These are phyloP conservation scores for Isaurus tuberculatus DNA, from an alignment of 92 coral and sea anemone genomes.

Conservation along the genomic window DNA sequence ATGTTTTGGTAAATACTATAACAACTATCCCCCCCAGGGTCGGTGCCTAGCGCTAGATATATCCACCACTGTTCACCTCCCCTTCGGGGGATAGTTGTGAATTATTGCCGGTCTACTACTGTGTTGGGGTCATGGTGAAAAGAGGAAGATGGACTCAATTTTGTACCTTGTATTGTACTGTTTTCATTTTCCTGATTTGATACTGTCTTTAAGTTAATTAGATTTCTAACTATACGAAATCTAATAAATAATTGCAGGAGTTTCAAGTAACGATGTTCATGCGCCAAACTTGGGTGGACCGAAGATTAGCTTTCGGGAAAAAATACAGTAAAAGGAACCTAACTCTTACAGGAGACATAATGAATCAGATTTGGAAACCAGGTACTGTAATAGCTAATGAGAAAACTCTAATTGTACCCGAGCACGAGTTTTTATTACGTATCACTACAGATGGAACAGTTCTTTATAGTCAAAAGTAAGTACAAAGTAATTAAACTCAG, in stretches of 20 bases:
- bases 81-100: too few relatives aligned
- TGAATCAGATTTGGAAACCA: constrained; percentile 91
- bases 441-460: constrained; percentile 69
- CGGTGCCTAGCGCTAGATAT: too few relatives aligned
- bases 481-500: neutral
- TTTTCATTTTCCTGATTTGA: too few relatives aligned
- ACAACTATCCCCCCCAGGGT: too few relatives aligned
- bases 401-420: constrained; percentile 78
- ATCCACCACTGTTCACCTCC: too few relatives aligned
- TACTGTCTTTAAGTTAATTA: too few relatives aligned
- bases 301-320: constrained; percentile 76
- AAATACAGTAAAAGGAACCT: constrained; percentile 71
- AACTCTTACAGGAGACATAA: constrained; percentile 81
- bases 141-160: too few relatives aligned
- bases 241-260: constrained; percentile 80
- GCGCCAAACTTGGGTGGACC: constrained; percentile 86
- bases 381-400: constrained; percentile 93
- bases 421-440: constrained; percentile 77
- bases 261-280: constrained; percentile 86
- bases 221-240: too few relatives aligned
- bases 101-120: too few relatives aligned
- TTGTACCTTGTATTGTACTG: too few relatives aligned
- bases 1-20: too few relatives aligned
- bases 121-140: too few relatives aligned
- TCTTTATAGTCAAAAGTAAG: constrained; percentile 81